phyloP scores from a whole-genome alignment of 2,888 invertebrate species.

The Thera obeliscata region DNA sequence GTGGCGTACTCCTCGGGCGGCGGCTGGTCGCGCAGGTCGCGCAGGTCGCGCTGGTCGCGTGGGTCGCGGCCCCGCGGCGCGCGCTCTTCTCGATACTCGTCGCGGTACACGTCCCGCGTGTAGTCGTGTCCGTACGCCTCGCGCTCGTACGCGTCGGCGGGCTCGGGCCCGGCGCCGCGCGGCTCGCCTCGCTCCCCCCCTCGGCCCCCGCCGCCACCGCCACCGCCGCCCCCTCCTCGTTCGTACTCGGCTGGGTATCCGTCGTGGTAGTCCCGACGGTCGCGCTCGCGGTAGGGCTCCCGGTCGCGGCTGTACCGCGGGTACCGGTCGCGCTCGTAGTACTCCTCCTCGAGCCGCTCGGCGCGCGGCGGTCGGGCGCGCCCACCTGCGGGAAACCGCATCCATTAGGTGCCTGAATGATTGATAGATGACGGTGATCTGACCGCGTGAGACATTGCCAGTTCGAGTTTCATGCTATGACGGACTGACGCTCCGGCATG shows the following conservation, averaged over 20 bases:
- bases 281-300: conserved; percentile 56
- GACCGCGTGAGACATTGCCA: conserved; percentile 16
- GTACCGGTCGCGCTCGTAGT: conserved; percentile 68
- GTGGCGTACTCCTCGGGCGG: conserved; percentile 85
- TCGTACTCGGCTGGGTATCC: conserved; percentile 55
- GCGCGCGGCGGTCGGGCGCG: conserved; percentile 79
- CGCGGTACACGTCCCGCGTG: conserved; percentile 67
- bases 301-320: conserved; percentile 60
- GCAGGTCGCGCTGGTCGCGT: conserved; percentile 59
- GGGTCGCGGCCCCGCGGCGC: conserved; percentile 62
- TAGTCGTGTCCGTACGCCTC: conserved; percentile 71
- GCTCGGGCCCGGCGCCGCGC: conserved; percentile 54
- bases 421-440: neutral
- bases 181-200: conserved; percentile 38
- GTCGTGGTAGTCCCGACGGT: conserved; percentile 56
- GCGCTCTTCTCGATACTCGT: conserved; percentile 74
- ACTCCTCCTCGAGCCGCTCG: conserved; percentile 84
- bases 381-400: conserved; percentile 56
- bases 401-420: neutral
- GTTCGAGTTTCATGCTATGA: conserved; percentile 5
- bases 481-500: neutral
- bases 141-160: conserved; percentile 44
- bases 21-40: conserved; percentile 49
- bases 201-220: conserved; percentile 34
- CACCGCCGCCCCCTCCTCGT: conserved; percentile 45